Evolutionary conservation across 2,888 invertebrate species (phyloP).

Genomic region (Calliscelio sp.): DNA sequence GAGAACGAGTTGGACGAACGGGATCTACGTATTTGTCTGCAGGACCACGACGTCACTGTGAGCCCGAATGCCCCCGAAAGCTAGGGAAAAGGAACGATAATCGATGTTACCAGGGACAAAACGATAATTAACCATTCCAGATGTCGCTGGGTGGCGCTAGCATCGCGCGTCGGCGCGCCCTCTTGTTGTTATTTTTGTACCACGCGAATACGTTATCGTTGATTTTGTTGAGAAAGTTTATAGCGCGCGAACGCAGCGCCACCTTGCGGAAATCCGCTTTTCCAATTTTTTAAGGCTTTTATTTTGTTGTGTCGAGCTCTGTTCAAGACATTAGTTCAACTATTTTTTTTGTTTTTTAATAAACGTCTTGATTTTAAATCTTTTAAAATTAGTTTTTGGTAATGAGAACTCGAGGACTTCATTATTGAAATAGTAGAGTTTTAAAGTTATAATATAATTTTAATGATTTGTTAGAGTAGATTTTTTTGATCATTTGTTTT

Average conservation of each 20-base stretch:
- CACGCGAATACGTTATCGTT: constrained; percentile 42
- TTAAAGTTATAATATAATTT: too few relatives aligned
- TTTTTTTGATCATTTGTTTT: too few relatives aligned
- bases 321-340: too few relatives aligned
- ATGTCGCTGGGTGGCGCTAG: constrained; percentile 6
- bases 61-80: constrained; percentile 63
- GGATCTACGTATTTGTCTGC: constrained; percentile 83
- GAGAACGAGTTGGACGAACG: constrained; percentile 88
- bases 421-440: too few relatives aligned
- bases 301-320: background rate
- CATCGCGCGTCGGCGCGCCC: constrained; percentile 13
- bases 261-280: constrained; percentile 1
- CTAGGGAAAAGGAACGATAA: constrained; percentile 26
- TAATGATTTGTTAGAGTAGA: too few relatives aligned
- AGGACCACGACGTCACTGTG: constrained; percentile 81
- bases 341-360: too few relatives aligned
- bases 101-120: too few relatives aligned
- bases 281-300: background rate
- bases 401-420: too few relatives aligned
- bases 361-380: too few relatives aligned
- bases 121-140: too few relatives aligned
- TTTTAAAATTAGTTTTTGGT: too few relatives aligned
- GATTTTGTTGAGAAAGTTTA: constrained; percentile 55
- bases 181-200: constrained; percentile 48
- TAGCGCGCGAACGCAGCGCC: constrained; percentile 18